Evolutionary conservation across 1,140 invertebrate species (phyloP), one percentile per base, ranked within the genome.

Genomic region (Nasonia vitripennis): DNA sequence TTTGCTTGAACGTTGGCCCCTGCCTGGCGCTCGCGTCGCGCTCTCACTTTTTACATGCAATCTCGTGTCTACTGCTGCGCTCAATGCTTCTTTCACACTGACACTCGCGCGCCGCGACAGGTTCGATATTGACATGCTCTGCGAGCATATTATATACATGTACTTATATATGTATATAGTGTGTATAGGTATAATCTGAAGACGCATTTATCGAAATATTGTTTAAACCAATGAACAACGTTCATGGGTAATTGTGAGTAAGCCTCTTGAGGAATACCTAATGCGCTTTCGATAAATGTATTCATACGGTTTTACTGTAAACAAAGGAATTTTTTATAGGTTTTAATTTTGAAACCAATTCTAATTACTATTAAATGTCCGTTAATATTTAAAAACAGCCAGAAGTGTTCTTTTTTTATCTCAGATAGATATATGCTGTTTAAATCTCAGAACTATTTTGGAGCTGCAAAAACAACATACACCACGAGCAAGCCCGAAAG

Each of bases 1-100:
- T 78, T 51, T 55, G 48, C 11, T 5, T 1, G 45, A 23, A 51
- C n/a, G 20, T 9, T 51, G 41, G 41, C n/a, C 45, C 45, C 75
- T 51, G 41, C 23, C 23, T 48, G 75, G 48, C 75, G 75, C 75
- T 51, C 4, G 75, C 23, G 23, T 78, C 48, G 75, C 48, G 75
- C 7, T 27, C 45, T 75, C 34, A 37, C 73, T 48, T 78, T 27
- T 78, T 27, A 55, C 75, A 48, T 51, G 17, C 20, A 45, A 51
- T 77, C 9, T 20, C 34, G 73, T 74, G 27, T 74, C 51, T 74
- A 70, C n/a, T 23, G 68, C 68, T 74, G 17, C 71, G 27, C 14
- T 51, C 51, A 27, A 23, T 77, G 37, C 45, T 17, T 7, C 37
- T 77, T 48, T 51, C 41, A 45, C 74, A 77, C 74, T 37, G 74